phyloP scores from a whole-genome alignment of 2,113 vertebrate species.

The Aegotheles bennettii region DNA sequence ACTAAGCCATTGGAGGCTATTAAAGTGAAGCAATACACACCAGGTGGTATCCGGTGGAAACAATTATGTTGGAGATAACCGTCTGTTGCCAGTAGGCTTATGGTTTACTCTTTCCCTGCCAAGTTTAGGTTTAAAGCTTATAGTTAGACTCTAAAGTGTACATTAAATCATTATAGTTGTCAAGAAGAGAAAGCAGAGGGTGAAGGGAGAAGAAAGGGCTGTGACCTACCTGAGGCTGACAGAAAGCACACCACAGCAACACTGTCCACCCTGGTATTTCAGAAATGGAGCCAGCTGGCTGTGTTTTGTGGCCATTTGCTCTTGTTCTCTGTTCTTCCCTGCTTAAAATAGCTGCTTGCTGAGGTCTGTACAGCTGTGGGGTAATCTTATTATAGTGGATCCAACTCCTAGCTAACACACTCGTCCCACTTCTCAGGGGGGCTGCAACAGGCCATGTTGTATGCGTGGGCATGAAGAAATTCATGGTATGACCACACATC shows the following conservation, averaged over 20 bases:
- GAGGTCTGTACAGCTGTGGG: neutral
- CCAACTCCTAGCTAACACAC: neutral
- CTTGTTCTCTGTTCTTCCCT: neutral
- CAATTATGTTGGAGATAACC: neutral
- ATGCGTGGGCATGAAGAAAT: neutral
- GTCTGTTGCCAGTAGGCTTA: neutral
- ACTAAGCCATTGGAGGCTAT: neutral
- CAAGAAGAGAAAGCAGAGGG: neutral
- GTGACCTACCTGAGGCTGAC: neutral
- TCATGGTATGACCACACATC: neutral
- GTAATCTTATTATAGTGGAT: neutral
- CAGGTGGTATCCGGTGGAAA: neutral
- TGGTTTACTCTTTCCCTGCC: neutral
- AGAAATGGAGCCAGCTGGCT: conserved; percentile 14
- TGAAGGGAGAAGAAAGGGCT: neutral
- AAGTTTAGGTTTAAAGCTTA: neutral
- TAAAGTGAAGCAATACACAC: neutral
- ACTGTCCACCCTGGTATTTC: neutral
- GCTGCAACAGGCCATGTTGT: neutral
- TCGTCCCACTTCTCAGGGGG: neutral
- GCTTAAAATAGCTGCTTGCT: conserved; percentile 20
- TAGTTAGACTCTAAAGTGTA: neutral
- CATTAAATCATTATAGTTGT: neutral
- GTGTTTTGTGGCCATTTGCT: neutral
- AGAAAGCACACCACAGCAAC: neutral